Evolutionary conservation across 2,888 invertebrate species (phyloP).

Genomic region (Gandaritis pyraliata): DNA sequence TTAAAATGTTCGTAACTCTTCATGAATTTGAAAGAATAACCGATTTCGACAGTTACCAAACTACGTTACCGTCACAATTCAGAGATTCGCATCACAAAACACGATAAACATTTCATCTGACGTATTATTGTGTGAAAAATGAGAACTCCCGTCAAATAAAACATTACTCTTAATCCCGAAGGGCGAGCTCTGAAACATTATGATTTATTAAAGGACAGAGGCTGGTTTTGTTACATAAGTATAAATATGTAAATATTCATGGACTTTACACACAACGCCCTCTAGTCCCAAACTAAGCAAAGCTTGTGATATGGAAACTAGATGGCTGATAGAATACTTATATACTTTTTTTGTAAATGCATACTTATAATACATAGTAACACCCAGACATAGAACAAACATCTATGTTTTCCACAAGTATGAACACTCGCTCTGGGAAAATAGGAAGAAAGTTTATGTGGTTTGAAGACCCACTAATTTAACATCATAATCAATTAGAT

Average conservation of each 20-base stretch:
- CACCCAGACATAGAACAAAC: too few relatives aligned
- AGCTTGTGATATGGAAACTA: too few relatives aligned
- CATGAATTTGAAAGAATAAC: too few relatives aligned
- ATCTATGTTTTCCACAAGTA: too few relatives aligned
- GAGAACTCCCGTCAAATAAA: conserved; percentile 65
- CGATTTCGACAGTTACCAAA: neutral
- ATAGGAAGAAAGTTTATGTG: conserved; percentile 19
- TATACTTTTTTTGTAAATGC: too few relatives aligned
- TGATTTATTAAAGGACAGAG: conserved; percentile 59
- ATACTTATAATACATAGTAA: too few relatives aligned
- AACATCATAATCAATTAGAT: too few relatives aligned
- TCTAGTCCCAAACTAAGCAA: too few relatives aligned
- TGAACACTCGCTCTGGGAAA: conserved; percentile 13
- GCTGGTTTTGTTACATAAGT: conserved; percentile 32
- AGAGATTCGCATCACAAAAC: conserved; percentile 34
- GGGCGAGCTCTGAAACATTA: conserved; percentile 57
- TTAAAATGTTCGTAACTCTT: too few relatives aligned
- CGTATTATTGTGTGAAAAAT: conserved; percentile 53
- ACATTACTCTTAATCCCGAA: conserved; percentile 59
- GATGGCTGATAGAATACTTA: too few relatives aligned
- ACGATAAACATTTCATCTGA: conserved; percentile 39
- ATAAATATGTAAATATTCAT: conserved; percentile 8
- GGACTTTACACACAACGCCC: too few relatives aligned
- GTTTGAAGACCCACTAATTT: neutral
- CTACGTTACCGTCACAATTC: conserved; percentile 13